Evolutionary conservation across 2,113 vertebrate genomes (phyloP), one percentile per base, ranked within the genome.

Genomic region (Nibea coibor): DNA sequence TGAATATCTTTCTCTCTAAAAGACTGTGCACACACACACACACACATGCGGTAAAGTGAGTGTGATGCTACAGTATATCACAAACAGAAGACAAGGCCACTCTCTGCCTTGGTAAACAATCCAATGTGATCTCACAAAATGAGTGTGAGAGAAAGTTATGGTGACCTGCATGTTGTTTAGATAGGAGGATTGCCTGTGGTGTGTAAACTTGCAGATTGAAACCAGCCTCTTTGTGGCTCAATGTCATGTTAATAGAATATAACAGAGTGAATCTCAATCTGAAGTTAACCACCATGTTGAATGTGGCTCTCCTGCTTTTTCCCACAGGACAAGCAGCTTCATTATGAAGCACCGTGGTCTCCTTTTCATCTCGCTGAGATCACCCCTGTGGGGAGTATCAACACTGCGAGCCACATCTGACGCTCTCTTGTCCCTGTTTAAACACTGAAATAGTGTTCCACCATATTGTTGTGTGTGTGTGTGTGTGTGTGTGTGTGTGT

Each of bases 251-350:
- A 88, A 89, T 84, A 61, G 64, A 86, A 72, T 68, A 72, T 80
- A 86, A 84, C 67, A 68, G 69, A 26, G 74, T 48, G 75, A 87
- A 90, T 89, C 85, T 82, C 58, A 83, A 64, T 85, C 80, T 87
- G 77, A 91, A 92, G 86, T 89, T 86, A 91, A 86, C 84, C 83
- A 82, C 76, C 68, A 45, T 20, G 67, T 14, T 89, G 87, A 90
- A 79, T 89, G 88, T 71, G 75, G 81, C 80, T 89, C 75, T 84
- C 67, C 76, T 58, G 79, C 86, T 78, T 67, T 83, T 87, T 88
- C 87, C 91, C 90, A 86, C 87, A 87, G 91, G 93, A 91, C 83
- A 77, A 82, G 82, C 80, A 75, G 90, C 85, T 94, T 94, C 89
- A 94, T 94, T 93, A 93, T 84, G 88, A 85, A 82, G 83, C 84